Conservation (phyloP, 1,140 invertebrate genomes). For the Samia ricini region DNA sequence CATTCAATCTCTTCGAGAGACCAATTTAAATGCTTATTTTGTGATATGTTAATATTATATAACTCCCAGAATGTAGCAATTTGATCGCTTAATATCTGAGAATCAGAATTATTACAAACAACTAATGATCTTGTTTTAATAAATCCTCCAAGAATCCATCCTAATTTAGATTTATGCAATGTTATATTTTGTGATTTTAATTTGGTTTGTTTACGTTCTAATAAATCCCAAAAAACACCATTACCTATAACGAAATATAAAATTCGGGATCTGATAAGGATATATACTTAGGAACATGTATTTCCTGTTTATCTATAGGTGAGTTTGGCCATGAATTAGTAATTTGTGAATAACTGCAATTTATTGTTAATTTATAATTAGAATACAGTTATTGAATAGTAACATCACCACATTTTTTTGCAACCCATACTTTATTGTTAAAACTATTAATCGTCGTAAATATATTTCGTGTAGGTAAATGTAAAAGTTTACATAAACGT, state of each 20-base stretch:
- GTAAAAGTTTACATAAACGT: neutral
- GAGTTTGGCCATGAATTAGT: conserved; percentile 4
- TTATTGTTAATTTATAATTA: neutral
- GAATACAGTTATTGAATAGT: neutral
- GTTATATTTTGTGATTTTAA: conserved; percentile 7
- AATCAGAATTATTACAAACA: conserved; percentile 6
- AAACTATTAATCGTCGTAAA: neutral
- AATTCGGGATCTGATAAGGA: conserved; percentile 15
- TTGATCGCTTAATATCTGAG: conserved; percentile 5
- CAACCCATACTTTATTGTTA: neutral
- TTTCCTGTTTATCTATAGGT: conserved; percentile 1
- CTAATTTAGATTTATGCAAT: conserved; percentile 10
- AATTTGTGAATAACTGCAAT: neutral
- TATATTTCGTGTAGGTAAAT: neutral
- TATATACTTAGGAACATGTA: conserved; percentile 12
- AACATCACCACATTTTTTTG: neutral
- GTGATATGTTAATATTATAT: conserved; percentile 3
- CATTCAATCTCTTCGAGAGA: conserved; percentile 6
- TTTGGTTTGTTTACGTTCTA: conserved; percentile 21
- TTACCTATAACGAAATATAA: conserved; percentile 36
- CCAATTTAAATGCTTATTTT: neutral
- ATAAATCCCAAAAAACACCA: conserved; percentile 33
- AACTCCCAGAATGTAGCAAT: conserved; percentile 12
- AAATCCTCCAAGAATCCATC: conserved; percentile 16
- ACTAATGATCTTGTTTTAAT: neutral